Evolutionary conservation across 2,888 invertebrate species (phyloP).

Genomic region (Melipona bicolor): DNA sequence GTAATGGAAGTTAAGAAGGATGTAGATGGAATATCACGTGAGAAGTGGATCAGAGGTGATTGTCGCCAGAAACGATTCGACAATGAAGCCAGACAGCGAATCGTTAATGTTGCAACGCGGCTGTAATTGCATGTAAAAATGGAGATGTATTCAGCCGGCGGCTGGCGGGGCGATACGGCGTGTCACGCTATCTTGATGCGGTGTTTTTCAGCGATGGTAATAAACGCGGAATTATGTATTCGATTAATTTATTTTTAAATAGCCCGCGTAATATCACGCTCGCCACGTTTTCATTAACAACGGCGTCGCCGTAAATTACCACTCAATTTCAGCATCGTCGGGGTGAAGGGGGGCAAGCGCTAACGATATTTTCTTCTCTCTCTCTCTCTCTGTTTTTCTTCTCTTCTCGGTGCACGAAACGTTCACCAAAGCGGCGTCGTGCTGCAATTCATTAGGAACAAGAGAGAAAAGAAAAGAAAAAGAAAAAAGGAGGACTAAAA

Average conservation of each 20-base stretch:
- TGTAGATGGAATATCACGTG: not conserved
- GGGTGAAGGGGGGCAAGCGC: not conserved
- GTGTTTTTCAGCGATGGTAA: slow-evolving; percentile 33
- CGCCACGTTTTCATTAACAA: slow-evolving; percentile 50
- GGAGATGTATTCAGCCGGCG: slow-evolving; percentile 28
- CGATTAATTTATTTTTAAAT: slow-evolving; percentile 59
- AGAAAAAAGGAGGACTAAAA: not conserved
- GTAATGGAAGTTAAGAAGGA: too few species aligned
- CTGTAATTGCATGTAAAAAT: slow-evolving; percentile 44
- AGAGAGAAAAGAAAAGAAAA: not conserved
- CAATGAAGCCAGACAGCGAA: not conserved
- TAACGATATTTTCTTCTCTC: slow-evolving; percentile 16
- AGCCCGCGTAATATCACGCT: slow-evolving; percentile 53
- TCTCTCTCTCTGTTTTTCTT: not conserved
- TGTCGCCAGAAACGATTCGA: slow-evolving; percentile 8
- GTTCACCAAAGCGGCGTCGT: slow-evolving; percentile 19
- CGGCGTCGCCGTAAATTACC: slow-evolving; percentile 52
- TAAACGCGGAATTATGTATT: slow-evolving; percentile 52
- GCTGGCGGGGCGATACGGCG: slow-evolving; percentile 25
- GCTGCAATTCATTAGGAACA: slow-evolving; percentile 28
- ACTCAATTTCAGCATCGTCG: slow-evolving; percentile 44
- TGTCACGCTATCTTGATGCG: slow-evolving; percentile 39
- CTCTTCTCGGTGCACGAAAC: not conserved
- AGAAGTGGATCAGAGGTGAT: not conserved
- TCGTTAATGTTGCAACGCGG: slow-evolving; percentile 19